Evolutionary conservation across 64 coral and sea anemone species (phyloP).

Genomic region (Stichodactyla helianthus): DNA sequence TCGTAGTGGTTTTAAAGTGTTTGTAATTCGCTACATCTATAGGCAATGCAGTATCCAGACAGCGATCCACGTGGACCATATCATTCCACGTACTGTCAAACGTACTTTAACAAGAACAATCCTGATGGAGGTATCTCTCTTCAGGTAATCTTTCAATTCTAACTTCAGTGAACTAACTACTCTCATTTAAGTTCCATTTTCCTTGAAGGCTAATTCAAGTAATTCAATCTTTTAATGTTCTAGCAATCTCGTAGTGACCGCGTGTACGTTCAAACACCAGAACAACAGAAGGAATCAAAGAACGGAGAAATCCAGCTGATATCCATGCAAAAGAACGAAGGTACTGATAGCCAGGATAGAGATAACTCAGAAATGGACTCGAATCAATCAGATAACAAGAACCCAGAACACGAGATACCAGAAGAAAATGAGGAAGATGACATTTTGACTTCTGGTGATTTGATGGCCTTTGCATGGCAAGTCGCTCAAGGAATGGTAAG

Average conservation of each 20-base stretch:
- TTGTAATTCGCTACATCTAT: neutral
- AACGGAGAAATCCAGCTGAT: too few relatives aligned
- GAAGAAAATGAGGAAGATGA: constrained; percentile 16
- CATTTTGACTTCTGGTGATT: constrained; percentile 10
- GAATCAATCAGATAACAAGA: too few relatives aligned
- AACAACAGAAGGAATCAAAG: too few relatives aligned
- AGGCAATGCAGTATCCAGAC: constrained; percentile 24
- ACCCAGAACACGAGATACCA: too few relatives aligned
- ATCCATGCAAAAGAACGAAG: too few relatives aligned
- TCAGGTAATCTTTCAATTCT: neutral
- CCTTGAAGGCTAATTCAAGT: too few relatives aligned
- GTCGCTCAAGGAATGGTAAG: constrained; percentile 32
- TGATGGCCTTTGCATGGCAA: constrained; percentile 40
- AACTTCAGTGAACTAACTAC: too few relatives aligned
- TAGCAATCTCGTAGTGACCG: too few relatives aligned
- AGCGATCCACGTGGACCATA: constrained; percentile 47
- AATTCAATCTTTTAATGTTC: neutral
- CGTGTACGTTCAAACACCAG: too few relatives aligned
- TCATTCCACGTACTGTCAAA: constrained; percentile 66
- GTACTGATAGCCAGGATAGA: too few relatives aligned
- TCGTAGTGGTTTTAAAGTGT: neutral
- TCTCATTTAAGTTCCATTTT: too few relatives aligned
- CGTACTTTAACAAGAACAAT: constrained; percentile 7
- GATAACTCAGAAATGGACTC: too few relatives aligned
- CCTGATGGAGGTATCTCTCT: constrained; percentile 22